Evolutionary conservation across 2,113 vertebrate species (phyloP).

Genomic region (Corythornis vintsioides): DNA sequence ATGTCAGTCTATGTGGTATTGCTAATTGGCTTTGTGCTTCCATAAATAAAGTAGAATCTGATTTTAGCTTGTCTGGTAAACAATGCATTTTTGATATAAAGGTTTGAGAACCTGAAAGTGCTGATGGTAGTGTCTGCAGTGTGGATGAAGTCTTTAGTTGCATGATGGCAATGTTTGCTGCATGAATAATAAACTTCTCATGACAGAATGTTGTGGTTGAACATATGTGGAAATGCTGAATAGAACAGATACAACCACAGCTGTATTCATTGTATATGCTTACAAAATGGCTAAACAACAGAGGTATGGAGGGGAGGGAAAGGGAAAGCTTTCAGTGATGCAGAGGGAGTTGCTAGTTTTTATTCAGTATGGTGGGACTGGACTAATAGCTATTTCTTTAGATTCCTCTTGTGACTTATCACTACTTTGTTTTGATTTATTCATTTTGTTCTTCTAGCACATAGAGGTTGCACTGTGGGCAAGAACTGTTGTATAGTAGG

Average conservation of each 20-base stretch:
- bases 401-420: not conserved
- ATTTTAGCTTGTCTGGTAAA: not conserved
- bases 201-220: not conserved
- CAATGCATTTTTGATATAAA: not conserved
- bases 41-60: not conserved
- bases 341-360: not conserved
- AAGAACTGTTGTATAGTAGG: not conserved
- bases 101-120: not conserved
- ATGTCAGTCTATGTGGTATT: not conserved
- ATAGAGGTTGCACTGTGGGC: not conserved
- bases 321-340: not conserved
- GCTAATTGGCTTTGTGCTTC: not conserved
- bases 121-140: not conserved
- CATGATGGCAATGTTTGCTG: not conserved
- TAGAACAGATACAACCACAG: not conserved
- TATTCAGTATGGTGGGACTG: not conserved
- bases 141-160: not conserved
- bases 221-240: not conserved
- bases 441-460: not conserved
- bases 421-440: conserved; percentile 16
- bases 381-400: not conserved
- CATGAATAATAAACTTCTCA: not conserved
- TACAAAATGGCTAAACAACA: not conserved
- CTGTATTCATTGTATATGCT: not conserved
- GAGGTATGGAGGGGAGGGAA: not conserved